Base-by-base conservation (phyloP, 1,140 invertebrate genomes). In the Xylocopa sonorina region DNA sequence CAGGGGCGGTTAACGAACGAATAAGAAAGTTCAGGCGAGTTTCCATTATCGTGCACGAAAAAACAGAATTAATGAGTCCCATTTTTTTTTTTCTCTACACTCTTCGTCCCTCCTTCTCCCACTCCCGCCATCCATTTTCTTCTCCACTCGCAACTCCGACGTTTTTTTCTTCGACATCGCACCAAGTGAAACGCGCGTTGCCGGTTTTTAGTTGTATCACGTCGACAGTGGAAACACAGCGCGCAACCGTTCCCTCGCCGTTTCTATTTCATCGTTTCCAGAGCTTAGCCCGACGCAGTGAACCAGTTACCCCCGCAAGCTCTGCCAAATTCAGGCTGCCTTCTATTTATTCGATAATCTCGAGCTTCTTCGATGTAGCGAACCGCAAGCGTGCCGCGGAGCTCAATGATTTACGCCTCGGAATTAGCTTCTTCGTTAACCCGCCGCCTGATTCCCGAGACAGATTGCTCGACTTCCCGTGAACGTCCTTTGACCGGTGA, bases 21-120 rank as follows among this genome's bases (percentile, higher is more conserved):
- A 80, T 74, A 76, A 83, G 71, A 55, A 83, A 83, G 51, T 80
- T 72, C 60, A 34, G 41, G 51, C 48, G 66, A 80, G 82, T 84
- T 84, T 74, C 77, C 66, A 84, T 84, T 84, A 84, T 83, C 71
- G 48, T 75, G 77, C 77, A 46, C 77, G 75, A 69, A 80, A 62
- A 46, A 80, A 80, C 81, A 69, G 71, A 67, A 84, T 80, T 84
- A 84, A 84, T 64, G 77, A 84, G 81, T 75, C 77, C 43, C 57
- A 2, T 6, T 57, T 48, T 38, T 27, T 18, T 34, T 18, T n/a
- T 12, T 14, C 29, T 2, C 21, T 3, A 3, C 32, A 4, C 41
- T 12, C 7, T 21, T 0, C 1, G 12, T 51, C 18, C 3, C n/a
- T 4, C 10, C 3, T 27, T 12, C 29, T 3, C 10, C 12, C 18